A percentile compares a stretch with the other conserved stretches of the same genome.
Evolutionary conservation across 2,888 invertebrate species (phyloP).

Genomic region (Sinhomidia bicolor): DNA sequence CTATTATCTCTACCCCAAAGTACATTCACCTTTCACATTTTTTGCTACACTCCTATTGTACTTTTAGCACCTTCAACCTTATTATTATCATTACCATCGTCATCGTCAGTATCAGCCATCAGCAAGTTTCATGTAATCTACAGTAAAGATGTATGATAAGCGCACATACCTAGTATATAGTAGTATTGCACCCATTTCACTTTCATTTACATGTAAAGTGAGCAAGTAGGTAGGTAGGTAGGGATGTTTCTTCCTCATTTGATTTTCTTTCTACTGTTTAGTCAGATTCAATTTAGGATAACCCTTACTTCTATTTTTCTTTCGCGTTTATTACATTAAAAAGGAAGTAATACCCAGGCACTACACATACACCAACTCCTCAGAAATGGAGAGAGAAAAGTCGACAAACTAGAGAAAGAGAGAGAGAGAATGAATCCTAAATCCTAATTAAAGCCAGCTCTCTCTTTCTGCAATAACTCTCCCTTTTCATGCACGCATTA

Average conservation of each 20-base stretch:
- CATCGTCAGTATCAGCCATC: too few species aligned
- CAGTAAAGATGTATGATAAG: too few species aligned
- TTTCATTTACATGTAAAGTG: not conserved
- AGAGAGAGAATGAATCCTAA: constrained; percentile 44
- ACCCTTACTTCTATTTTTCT: not conserved
- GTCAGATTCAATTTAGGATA: constrained; percentile 36
- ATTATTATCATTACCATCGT: too few species aligned
- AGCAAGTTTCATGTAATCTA: too few species aligned
- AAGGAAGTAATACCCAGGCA: constrained; percentile 15
- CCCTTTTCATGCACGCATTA: constrained; percentile 8
- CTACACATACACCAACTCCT: too few species aligned
- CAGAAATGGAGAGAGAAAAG: not conserved
- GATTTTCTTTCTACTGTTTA: not conserved
- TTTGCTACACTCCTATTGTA: too few species aligned
- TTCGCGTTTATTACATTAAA: constrained; percentile 43
- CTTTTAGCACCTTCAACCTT: too few species aligned
- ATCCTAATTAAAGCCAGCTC: constrained; percentile 65
- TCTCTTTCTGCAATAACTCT: constrained; percentile 23
- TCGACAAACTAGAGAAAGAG: constrained; percentile 4
- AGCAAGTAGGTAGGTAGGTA: too few species aligned
- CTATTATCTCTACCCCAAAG: too few species aligned
- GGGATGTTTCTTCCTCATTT: too few species aligned
- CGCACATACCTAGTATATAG: too few species aligned
- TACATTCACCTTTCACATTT: not conserved
- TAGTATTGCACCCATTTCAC: not conserved